Evolutionary conservation across 2,113 vertebrate species (phyloP).

Genomic region (Cryptomyrus ogoouensis): DNA sequence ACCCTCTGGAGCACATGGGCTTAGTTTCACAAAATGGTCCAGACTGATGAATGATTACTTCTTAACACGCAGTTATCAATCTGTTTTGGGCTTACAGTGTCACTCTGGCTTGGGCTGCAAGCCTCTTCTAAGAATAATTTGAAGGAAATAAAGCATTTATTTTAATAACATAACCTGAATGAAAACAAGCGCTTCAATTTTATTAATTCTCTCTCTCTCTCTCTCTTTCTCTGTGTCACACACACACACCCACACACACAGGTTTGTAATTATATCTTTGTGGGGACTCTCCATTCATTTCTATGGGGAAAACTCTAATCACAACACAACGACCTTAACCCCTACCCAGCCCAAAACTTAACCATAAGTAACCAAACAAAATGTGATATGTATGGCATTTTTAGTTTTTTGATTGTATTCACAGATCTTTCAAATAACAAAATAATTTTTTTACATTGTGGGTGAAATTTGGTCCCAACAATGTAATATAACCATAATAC

Average conservation of each 20-base stretch:
- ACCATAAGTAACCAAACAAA: too few species aligned
- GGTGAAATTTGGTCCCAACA: too few species aligned
- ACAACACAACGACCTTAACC: too few species aligned
- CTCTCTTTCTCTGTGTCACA: background rate
- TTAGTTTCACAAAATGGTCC: background rate
- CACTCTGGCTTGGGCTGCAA: background rate
- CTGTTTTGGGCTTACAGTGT: background rate
- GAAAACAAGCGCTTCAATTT: background rate
- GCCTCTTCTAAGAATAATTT: background rate
- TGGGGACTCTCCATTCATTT: too few species aligned
- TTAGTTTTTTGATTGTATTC: too few species aligned
- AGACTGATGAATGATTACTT: background rate
- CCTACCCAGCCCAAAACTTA: too few species aligned
- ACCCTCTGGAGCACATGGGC: background rate
- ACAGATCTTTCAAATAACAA: too few species aligned
- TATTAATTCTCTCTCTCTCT: background rate
- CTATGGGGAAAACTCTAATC: too few species aligned
- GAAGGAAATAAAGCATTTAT: background rate
- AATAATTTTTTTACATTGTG: too few species aligned
- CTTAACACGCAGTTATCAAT: background rate
- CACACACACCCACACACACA: background rate
- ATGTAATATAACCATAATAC: too few species aligned
- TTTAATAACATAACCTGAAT: background rate
- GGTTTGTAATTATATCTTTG: too few species aligned
- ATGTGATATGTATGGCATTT: too few species aligned